A percentile compares a stretch with the other conserved stretches of the same genome.
These are phyloP conservation scores for Drosophila crucigera DNA, from an alignment of 2,888 invertebrate species.

Conservation along the genomic window DNA sequence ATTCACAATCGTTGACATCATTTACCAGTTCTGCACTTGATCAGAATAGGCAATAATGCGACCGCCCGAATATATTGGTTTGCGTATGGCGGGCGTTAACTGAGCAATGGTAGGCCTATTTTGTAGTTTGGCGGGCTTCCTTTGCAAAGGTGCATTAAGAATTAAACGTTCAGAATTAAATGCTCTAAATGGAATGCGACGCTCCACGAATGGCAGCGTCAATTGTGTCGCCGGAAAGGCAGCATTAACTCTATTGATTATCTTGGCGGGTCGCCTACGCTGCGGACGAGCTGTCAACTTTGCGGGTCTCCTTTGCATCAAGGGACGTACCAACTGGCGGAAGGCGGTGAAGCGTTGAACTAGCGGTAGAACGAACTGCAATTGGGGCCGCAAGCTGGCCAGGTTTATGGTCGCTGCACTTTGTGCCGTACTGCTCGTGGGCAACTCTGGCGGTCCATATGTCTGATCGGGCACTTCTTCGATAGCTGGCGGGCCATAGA, in stretches of 20 bases:
- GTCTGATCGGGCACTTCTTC: constrained; percentile 50
- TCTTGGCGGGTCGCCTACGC: constrained; percentile 40
- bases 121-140: constrained; percentile 34
- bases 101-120: constrained; percentile 40
- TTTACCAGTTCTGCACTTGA: constrained; percentile 58
- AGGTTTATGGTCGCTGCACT: constrained; percentile 66
- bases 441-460: constrained; percentile 46
- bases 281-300: constrained; percentile 57
- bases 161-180: constrained; percentile 54
- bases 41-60: constrained; percentile 67
- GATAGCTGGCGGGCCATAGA: constrained; percentile 42
- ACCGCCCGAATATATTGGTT: constrained; percentile 46
- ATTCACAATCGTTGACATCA: constrained; percentile 21
- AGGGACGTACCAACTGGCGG: constrained; percentile 60
- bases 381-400: constrained; percentile 65
- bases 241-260: constrained; percentile 44
- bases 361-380: constrained; percentile 70
- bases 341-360: constrained; percentile 70
- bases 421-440: constrained; percentile 45
- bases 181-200: constrained; percentile 60
- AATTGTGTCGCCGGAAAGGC: constrained; percentile 58
- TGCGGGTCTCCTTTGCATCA: constrained; percentile 55
- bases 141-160: constrained; percentile 58
- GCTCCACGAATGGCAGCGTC: constrained; percentile 65
- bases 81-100: constrained; percentile 54